Evolutionary conservation across 2,113 vertebrate species (phyloP).

Genomic region (Salvelinus sp.): DNA sequence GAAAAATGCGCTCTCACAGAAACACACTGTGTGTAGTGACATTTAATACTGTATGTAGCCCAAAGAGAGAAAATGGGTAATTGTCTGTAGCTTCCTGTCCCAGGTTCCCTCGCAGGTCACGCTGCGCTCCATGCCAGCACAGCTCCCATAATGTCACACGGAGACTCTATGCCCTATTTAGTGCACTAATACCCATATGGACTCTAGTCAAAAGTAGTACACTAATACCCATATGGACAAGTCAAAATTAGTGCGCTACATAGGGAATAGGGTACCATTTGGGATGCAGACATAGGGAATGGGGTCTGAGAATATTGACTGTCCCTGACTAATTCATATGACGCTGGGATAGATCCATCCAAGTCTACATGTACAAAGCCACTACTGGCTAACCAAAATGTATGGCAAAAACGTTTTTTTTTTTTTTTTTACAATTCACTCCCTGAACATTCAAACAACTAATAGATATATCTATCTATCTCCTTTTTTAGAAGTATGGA

Average conservation of each 20-base stretch:
- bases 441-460: constrained; percentile 1
- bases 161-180: background rate
- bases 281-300: background rate
- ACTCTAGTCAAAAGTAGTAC: no score
- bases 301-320: background rate
- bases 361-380: constrained; percentile 20
- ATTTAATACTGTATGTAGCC: constrained; percentile 35
- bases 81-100: background rate
- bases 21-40: constrained; percentile 24
- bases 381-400: constrained; percentile 36
- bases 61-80: background rate
- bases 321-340: constrained; percentile 7
- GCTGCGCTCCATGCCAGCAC: background rate
- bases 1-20: constrained; percentile 32
- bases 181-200: no score
- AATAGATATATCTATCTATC: no score
- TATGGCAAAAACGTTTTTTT: constrained; percentile 9
- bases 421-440: background rate
- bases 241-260: no score
- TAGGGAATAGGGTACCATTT: no score
- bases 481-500: constrained; percentile 14
- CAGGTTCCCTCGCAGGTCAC: constrained; percentile 35
- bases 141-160: background rate
- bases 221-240: no score
- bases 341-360: constrained; percentile 3